phyloP scores from a whole-genome alignment of 2,888 invertebrate species.

The Leptopterna dolabrata region DNA sequence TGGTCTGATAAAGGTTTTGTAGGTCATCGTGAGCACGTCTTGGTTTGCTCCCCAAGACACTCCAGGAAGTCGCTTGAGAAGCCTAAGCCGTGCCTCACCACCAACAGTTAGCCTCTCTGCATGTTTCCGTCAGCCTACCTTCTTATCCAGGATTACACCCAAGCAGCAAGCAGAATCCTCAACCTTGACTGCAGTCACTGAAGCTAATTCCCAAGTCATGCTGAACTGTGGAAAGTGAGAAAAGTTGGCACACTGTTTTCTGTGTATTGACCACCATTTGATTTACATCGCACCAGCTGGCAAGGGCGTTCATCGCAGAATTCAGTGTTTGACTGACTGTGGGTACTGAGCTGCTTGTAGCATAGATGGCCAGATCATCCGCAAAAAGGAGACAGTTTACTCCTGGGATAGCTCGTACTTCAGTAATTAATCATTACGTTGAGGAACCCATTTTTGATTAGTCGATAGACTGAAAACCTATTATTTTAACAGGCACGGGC shows the following conservation, averaged over 20 bases:
- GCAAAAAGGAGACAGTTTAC: not conserved
- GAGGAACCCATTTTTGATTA: not conserved
- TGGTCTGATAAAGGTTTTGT: too few species aligned
- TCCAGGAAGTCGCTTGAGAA: not conserved
- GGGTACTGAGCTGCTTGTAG: not conserved
- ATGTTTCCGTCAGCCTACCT: not conserved
- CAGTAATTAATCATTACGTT: not conserved
- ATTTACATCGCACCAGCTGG: not conserved
- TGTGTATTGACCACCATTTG: not conserved
- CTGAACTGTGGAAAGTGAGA: not conserved
- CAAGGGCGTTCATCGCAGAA: not conserved
- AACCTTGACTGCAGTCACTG: not conserved
- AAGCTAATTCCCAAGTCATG: not conserved
- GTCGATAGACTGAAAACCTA: not conserved
- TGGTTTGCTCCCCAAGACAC: not conserved
- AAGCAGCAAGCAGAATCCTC: too few species aligned
- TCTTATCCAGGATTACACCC: too few species aligned
- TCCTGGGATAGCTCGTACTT: not conserved
- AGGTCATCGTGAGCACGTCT: not conserved
- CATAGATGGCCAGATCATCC: not conserved
- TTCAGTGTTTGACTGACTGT: not conserved
- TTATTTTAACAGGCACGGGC: not conserved
- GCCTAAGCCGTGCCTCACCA: not conserved
- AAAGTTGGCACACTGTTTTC: not conserved
- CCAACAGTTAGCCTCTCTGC: not conserved